A percentile compares a stretch with the other conserved stretches of the same genome.
phyloP scores from a whole-genome alignment of 1,140 invertebrate species.

The Lethrus apterus region DNA sequence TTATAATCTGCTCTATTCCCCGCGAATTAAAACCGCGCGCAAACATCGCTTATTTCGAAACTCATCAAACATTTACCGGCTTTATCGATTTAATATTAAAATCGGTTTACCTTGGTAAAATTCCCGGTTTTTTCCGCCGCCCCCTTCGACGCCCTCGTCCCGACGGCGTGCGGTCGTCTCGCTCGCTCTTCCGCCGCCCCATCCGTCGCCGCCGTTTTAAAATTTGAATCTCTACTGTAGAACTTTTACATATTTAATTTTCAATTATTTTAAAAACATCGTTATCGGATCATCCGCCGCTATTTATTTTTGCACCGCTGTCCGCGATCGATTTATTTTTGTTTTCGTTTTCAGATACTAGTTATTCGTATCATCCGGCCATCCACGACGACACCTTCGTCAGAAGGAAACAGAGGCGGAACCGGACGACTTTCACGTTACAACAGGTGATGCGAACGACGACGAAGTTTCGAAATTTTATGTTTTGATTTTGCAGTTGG shows the following conservation, averaged over 20 bases:
- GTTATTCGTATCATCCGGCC: conserved; percentile 86
- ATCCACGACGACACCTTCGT: conserved; percentile 96
- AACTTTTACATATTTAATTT: conserved; percentile 16
- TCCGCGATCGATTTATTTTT: conserved; percentile 16
- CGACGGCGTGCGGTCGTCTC: background rate
- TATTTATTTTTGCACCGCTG: conserved; percentile 1
- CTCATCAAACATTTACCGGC: conserved; percentile 26
- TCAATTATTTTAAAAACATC: conserved; percentile 15
- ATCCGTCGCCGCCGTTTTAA: background rate
- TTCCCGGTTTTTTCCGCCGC: conserved; percentile 9
- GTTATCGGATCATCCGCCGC: conserved; percentile 6
- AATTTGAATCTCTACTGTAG: conserved; percentile 13
- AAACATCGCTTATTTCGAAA: conserved; percentile 36
- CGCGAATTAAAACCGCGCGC: conserved; percentile 37
- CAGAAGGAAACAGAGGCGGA: conserved; percentile 87
- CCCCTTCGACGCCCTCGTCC: background rate
- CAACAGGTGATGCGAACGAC: no score
- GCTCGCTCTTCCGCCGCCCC: background rate
- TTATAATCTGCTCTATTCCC: conserved; percentile 35
- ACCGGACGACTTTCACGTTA: conserved; percentile 93
- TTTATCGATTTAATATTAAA: conserved; percentile 17
- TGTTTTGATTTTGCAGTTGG: conserved; percentile 75
- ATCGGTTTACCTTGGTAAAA: conserved; percentile 14
- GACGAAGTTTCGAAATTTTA: no score
- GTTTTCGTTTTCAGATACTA: conserved; percentile 64